Percentiles rank a stretch among this genome's conserved stretches.
Evolutionary conservation across 2,888 invertebrate genomes (phyloP).

Genomic region (Thalpophila matura): DNA sequence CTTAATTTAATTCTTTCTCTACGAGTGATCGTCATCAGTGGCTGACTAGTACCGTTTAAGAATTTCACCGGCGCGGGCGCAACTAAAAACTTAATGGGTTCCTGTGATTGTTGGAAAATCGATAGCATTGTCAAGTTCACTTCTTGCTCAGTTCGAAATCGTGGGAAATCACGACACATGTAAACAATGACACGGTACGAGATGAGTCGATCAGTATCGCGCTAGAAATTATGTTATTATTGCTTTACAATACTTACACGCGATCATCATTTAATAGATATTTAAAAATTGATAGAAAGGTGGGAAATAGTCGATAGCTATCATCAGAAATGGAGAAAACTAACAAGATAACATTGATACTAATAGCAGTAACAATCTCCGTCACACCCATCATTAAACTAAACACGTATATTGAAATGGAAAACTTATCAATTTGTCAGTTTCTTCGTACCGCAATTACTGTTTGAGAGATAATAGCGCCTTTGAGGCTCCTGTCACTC

Average conservation of each 20-base stretch:
- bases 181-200: constrained; percentile 68
- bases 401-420: constrained; percentile 35
- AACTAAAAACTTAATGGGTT: constrained; percentile 65
- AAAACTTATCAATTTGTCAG: constrained; percentile 39
- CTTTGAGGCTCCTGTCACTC: constrained; percentile 27
- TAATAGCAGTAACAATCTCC: constrained; percentile 27
- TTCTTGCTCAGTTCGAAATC: constrained; percentile 79
- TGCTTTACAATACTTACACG: constrained; percentile 37
- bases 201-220: constrained; percentile 62
- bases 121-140: constrained; percentile 73
- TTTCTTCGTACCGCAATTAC: constrained; percentile 29
- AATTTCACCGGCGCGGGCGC: constrained; percentile 58
- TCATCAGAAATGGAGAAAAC: constrained; percentile 51
- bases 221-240: constrained; percentile 60
- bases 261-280: constrained; percentile 21
- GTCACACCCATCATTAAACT: constrained; percentile 42
- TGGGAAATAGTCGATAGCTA: constrained; percentile 33
- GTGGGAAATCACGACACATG: constrained; percentile 76
- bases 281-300: constrained; percentile 40
- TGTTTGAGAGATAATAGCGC: constrained; percentile 22
- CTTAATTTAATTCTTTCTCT: constrained; percentile 56
- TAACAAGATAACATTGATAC: constrained; percentile 26
- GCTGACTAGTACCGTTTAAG: constrained; percentile 43
- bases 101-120: constrained; percentile 69
- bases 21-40: constrained; percentile 37